These are phyloP conservation scores for Panthera tigris DNA, from an alignment of 2,113 vertebrate genomes.

Conservation along the genomic window DNA sequence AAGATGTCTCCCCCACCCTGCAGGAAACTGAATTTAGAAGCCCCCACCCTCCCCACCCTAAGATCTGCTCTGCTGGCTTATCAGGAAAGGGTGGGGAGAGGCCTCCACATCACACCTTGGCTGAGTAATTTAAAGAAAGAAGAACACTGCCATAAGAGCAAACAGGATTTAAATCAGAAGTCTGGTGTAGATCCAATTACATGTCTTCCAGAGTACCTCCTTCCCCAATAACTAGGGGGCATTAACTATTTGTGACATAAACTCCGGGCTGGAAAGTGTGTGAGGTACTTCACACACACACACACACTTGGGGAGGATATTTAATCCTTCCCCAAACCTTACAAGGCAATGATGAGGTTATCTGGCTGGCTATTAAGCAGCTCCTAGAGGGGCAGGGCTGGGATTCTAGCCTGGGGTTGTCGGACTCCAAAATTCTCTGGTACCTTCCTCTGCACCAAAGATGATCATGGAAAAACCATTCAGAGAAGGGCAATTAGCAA, in stretches of 20 bases:
- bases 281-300: background rate
- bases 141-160: background rate
- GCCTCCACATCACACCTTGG: background rate
- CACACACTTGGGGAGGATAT: too few species aligned
- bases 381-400: background rate
- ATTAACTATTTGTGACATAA: background rate
- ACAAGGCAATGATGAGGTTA: background rate
- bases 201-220: background rate
- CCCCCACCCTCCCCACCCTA: background rate
- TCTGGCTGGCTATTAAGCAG: background rate
- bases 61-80: background rate
- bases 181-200: background rate
- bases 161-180: background rate
- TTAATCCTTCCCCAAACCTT: background rate
- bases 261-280: background rate
- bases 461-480: background rate
- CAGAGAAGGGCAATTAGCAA: background rate
- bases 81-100: background rate
- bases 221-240: background rate
- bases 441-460: background rate
- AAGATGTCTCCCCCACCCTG: background rate
- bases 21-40: background rate
- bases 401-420: background rate
- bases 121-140: constrained; percentile 9
- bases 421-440: background rate